Base-by-base conservation (phyloP, 2,797 vertebrate species). In the Leptodactylus fallax region DNA sequence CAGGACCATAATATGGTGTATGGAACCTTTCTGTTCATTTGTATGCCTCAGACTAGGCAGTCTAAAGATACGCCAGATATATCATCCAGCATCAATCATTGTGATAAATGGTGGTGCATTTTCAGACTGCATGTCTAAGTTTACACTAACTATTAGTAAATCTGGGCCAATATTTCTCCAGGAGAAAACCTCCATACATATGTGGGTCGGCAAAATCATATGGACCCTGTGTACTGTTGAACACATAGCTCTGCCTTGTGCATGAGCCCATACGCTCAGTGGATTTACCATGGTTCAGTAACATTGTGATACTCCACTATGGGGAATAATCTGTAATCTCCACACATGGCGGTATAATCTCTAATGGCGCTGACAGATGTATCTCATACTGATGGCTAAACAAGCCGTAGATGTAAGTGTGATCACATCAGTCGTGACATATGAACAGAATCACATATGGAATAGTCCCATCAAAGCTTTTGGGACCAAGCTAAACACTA, bases 341-440 rank as follows among this genome's bases (percentile, higher is more conserved):
- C 71, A 49, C 12, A 49, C 19, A 25, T 14, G 25, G 14, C 17
- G 19, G 23, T 45, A 55, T 56, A 74, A 19, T 72, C 69, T 84
- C 69, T n/a, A 67, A 55, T 58, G 27, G 12, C 23, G 16, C 49
- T 16, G n/a, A 82, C 63, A 82, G 81, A 84, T 84, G 53, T 60
- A 45, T 76, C 55, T 74, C 19, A 23, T n/a, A 60, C 55, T 23
- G 13, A 83, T 76, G 45, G 79, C 13, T 77, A 87, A 79, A 51
- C 25, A 77, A 79, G 45, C 65, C 23, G 53, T 77, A 80, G 36
- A 61, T 51, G 53, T 2, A 71, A 21, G 27, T 88, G 74, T 16
- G 36, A 72, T 60, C 36, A 55, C 77, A 81, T 85, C 78, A 65
- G 25, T n/a, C 47, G 21, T 80, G 55, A 16, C 61, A 88, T 55